phyloP scores from a whole-genome alignment of 53 echinoderm and acorn worm genomes.

The Glandiceps talaboti region DNA sequence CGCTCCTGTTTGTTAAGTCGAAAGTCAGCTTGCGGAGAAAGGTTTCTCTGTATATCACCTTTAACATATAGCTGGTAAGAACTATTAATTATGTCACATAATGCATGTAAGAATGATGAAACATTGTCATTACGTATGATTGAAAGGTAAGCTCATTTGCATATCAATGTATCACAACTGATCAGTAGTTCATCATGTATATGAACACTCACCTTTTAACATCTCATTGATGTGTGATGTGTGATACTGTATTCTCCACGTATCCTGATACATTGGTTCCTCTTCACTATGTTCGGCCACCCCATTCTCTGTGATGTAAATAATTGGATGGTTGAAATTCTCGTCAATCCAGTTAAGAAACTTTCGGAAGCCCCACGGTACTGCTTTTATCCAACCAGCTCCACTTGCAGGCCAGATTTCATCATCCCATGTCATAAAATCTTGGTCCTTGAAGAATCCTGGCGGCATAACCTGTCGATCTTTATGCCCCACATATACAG shows the following conservation, averaged over 20 bases:
- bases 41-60: too few species aligned
- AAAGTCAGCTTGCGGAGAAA: too few species aligned
- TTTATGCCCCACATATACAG: slow-evolving; percentile 14
- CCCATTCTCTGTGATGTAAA: background rate
- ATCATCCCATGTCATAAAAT: background rate
- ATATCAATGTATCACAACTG: too few species aligned
- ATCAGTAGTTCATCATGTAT: too few species aligned
- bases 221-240: background rate
- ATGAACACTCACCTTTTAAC: background rate
- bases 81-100: too few species aligned
- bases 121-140: too few species aligned
- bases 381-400: slow-evolving; percentile 59
- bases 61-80: too few species aligned
- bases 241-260: background rate
- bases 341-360: slow-evolving; percentile 61
- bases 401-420: slow-evolving; percentile 11
- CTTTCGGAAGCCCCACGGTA: slow-evolving; percentile 72
- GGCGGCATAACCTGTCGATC: background rate
- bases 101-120: too few species aligned
- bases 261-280: background rate
- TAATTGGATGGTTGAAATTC: slow-evolving; percentile 13
- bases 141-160: too few species aligned
- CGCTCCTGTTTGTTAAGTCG: too few species aligned
- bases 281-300: background rate
- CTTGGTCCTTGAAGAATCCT: background rate